Conservation (phyloP, 2,888 invertebrate species). For the Dasysyrphus tricinctus region DNA sequence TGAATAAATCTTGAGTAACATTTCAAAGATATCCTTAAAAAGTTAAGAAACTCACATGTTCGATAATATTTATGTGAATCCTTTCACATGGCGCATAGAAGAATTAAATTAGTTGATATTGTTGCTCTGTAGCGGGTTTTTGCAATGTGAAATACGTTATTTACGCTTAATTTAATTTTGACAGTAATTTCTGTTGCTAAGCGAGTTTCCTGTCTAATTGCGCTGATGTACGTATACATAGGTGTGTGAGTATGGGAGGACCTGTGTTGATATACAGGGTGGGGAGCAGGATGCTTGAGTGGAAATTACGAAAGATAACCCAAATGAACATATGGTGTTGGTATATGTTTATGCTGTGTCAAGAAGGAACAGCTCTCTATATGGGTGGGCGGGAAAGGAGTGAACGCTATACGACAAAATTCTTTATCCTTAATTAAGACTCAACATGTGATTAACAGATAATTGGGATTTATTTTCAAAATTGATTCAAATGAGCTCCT, state of each 20-base stretch:
- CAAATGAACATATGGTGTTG: background rate
- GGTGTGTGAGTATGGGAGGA: background rate
- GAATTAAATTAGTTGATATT: background rate
- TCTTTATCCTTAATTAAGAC: constrained; percentile 72
- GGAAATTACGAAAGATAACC: constrained; percentile 21
- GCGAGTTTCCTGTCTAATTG: constrained; percentile 50
- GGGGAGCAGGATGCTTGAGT: background rate
- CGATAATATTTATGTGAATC: background rate
- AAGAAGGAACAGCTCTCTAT: background rate
- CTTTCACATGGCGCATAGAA: background rate
- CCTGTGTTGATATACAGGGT: background rate
- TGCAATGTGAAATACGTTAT: constrained; percentile 23
- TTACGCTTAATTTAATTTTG: constrained; percentile 65
- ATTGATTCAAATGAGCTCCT: constrained; percentile 66
- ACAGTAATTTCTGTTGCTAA: constrained; percentile 64
- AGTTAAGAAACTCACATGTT: constrained; percentile 20
- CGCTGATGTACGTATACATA: background rate
- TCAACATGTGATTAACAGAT: constrained; percentile 75
- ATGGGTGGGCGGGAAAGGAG: background rate
- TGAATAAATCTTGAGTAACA: constrained; percentile 64
- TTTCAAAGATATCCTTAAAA: constrained; percentile 52
- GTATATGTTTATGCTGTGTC: background rate
- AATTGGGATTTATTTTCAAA: constrained; percentile 70
- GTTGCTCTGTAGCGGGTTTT: background rate
- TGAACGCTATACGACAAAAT: constrained; percentile 32